These are phyloP conservation scores for Drosophila chauvacae DNA, from an alignment of 1,140 invertebrate species.

Conservation along the genomic window DNA sequence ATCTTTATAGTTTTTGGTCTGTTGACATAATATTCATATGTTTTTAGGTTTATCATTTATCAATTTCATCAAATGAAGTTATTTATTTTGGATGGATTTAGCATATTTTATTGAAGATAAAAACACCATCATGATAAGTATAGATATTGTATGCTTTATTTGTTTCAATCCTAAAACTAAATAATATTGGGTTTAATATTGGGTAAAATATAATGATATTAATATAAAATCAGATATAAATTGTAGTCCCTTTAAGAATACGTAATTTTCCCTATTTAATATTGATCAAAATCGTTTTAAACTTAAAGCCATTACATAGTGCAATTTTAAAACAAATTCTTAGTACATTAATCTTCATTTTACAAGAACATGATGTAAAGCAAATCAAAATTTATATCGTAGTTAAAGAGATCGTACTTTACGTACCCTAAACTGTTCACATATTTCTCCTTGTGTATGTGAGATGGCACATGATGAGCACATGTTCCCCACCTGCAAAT, in stretches of 20 bases:
- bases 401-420: too few relatives aligned
- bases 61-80: not conserved
- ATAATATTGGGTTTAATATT: too few relatives aligned
- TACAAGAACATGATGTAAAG: too few relatives aligned
- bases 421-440: not conserved
- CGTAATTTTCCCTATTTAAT: not conserved
- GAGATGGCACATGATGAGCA: slow-evolving; percentile 13
- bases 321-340: too few relatives aligned
- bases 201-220: not conserved
- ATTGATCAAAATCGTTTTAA: not conserved
- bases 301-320: too few relatives aligned
- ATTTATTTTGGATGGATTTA: not conserved
- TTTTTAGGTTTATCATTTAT: too few relatives aligned
- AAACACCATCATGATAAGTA: not conserved
- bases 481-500: slow-evolving; percentile 28
- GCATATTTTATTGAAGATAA: not conserved
- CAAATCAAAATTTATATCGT: too few relatives aligned
- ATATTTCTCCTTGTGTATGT: slow-evolving; percentile 1
- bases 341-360: too few relatives aligned
- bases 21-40: too few relatives aligned
- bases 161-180: not conserved
- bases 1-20: too few relatives aligned
- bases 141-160: too few relatives aligned
- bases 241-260: not conserved
- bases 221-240: too few relatives aligned